Base-by-base conservation (phyloP, 2,113 vertebrate species). In the Charadrius vociferus region DNA sequence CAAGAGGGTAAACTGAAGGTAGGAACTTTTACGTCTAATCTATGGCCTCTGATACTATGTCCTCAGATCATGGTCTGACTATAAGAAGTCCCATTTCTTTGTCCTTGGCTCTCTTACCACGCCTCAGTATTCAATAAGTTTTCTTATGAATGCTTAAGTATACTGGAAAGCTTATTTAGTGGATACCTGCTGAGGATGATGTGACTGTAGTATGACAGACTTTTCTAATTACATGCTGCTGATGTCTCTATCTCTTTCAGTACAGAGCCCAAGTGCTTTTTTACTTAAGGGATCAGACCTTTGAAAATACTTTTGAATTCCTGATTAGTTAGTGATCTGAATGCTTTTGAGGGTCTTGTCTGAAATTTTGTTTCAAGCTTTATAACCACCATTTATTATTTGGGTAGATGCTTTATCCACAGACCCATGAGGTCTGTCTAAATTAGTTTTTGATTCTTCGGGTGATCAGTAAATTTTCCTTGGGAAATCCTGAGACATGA, bases 1-100 rank as follows among this genome's bases (percentile, higher is more conserved):
- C 98, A 98, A 82, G 98, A 98, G 52, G 99, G 99, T 37, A 99
- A 99, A 94, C 75, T 99, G 93, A 99, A 99, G 98, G 99, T 99
- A 97, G 86, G 96, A 88, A 49, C 84, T n/a, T 67, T 3, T 6
- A 34, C 14, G 21, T 84, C 53, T 56, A 36, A 27, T 50, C 43
- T 79, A 0, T 81, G 50, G 17, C 16, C n/a, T 85, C 65, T 58
- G 24, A 39, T 73, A 13, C 3, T 11, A 1, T 20, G 6, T 68
- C n/a, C 34, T 86, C 32, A 39, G 50, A 9, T 59, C 9, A 14
- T 20, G 22, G 23, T n/a, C 53, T 78, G 67, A 23, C 26, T 77
- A 34, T 34, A 56, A 16, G 24, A 70, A 26, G 21, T 65, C 61
- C 32, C 8, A 7, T 73, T 61, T 90, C 30, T 74, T 80, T 91